Evolutionary conservation across 2,797 vertebrate genomes (phyloP).

Genomic region (Phaenicophaeus curvirostris): DNA sequence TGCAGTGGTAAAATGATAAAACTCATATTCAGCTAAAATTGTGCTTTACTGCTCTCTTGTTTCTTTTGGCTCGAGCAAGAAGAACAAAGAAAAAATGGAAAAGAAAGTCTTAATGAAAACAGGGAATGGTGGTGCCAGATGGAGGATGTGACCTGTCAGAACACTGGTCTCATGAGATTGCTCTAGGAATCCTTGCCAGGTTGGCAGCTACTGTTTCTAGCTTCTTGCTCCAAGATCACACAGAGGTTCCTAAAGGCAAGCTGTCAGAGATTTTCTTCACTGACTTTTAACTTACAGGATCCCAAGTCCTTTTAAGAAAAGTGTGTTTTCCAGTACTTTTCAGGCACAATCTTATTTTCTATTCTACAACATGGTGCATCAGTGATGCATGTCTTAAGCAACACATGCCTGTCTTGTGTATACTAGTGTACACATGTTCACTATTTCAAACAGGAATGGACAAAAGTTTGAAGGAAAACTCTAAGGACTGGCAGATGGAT

Average conservation of each 20-base stretch:
- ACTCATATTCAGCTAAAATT: conserved; percentile 68
- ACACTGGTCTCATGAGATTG: conserved; percentile 66
- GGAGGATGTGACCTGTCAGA: conserved; percentile 73
- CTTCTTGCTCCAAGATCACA: conserved; percentile 58
- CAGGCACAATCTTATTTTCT: background rate
- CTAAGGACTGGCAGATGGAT: background rate
- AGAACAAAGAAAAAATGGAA: conserved; percentile 56
- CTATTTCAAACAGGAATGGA: background rate
- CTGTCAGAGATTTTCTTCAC: conserved; percentile 29
- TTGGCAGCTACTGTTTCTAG: conserved; percentile 74
- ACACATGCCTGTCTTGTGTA: background rate
- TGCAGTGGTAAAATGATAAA: conserved; percentile 71
- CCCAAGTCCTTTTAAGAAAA: conserved; percentile 4
- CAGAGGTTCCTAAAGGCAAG: conserved; percentile 34
- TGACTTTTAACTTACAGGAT: background rate
- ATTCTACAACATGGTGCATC: background rate
- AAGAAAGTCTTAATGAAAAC: conserved; percentile 67
- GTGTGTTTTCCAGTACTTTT: conserved; percentile 28
- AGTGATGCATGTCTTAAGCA: background rate
- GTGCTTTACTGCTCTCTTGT: conserved; percentile 70
- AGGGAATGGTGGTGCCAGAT: conserved; percentile 62
- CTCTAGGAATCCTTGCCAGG: conserved; percentile 55
- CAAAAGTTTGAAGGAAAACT: background rate
- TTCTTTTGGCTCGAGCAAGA: conserved; percentile 70
- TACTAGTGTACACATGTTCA: background rate